These are phyloP conservation scores for Leucoraja erinaceus DNA, from an alignment of 2,113 vertebrate species.

Conservation along the genomic window DNA sequence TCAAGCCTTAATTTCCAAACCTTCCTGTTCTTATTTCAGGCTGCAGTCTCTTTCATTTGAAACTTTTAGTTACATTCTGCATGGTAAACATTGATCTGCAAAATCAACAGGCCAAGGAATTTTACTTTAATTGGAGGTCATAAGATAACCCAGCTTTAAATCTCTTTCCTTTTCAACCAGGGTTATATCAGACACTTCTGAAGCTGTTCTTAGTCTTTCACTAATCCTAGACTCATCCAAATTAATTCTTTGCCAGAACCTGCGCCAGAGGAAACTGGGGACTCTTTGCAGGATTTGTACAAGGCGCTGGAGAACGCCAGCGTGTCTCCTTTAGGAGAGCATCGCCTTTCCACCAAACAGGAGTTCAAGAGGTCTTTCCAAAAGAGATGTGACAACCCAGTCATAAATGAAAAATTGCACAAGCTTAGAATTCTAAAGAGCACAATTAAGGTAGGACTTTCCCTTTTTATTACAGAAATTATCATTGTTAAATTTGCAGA, in stretches of 20 bases:
- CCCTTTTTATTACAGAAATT: background rate
- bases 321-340: conserved; percentile 81
- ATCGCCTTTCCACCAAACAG: conserved; percentile 74
- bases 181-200: background rate
- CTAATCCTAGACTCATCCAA: background rate
- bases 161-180: conserved; percentile 11
- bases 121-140: background rate
- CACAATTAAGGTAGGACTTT: conserved; percentile 84
- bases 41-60: too few species aligned
- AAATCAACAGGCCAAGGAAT: background rate
- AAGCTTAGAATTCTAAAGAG: conserved; percentile 90
- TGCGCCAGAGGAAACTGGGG: conserved; percentile 63
- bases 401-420: conserved; percentile 92
- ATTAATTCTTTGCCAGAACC: conserved; percentile 36
- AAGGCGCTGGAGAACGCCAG: conserved; percentile 85
- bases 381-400: conserved; percentile 81
- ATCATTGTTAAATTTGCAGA: conserved; percentile 22
- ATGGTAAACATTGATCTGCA: background rate
- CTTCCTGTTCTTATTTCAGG: too few species aligned
- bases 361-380: conserved; percentile 90
- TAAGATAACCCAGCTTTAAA: background rate
- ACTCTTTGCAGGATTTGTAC: conserved; percentile 89
- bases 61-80: background rate
- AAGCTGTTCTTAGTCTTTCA: background rate
- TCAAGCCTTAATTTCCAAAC: too few species aligned